Conservation (phyloP, 2,888 invertebrate species). For the Smittia sp. region DNA sequence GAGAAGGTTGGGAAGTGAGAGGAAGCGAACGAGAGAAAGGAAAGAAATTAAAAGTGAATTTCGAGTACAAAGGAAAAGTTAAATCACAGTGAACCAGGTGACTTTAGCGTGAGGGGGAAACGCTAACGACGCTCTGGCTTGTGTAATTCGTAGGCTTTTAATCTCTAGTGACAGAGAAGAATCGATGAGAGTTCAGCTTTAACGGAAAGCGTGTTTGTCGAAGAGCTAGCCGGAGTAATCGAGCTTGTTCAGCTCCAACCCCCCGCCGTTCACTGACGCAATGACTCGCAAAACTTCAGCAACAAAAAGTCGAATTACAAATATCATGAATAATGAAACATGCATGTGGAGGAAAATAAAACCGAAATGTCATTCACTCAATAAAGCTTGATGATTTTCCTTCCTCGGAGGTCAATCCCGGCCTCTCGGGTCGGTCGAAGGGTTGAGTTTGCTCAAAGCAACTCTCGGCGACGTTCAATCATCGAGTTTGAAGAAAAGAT, state of each 20-base stretch:
- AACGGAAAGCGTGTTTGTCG: too few species aligned
- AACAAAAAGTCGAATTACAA: slow-evolving; percentile 18
- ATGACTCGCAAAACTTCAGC: slow-evolving; percentile 11
- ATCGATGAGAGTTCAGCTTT: slow-evolving; percentile 1
- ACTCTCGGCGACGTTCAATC: neutral
- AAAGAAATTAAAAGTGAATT: slow-evolving; percentile 33
- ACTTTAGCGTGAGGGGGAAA: neutral
- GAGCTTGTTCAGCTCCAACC: neutral
- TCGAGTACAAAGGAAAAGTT: neutral
- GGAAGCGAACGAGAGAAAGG: slow-evolving; percentile 13
- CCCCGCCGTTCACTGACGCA: neutral
- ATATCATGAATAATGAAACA: slow-evolving; percentile 26
- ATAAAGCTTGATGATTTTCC: slow-evolving; percentile 12
- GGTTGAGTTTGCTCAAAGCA: neutral
- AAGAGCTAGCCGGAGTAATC: too few species aligned
- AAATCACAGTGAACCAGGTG: slow-evolving; percentile 30
- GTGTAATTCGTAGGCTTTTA: neutral
- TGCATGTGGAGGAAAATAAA: neutral
- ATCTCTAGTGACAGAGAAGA: neutral
- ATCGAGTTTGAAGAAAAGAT: neutral
- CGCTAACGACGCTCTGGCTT: neutral
- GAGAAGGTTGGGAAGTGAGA: neutral
- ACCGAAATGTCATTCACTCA: slow-evolving; percentile 35
- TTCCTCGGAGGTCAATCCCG: neutral
- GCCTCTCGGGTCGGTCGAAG: neutral